A percentile compares a stretch with the other conserved stretches of the same genome.
These are phyloP conservation scores for Mastomys natalensis DNA, from an alignment of 2,113 vertebrate genomes.

Conservation along the genomic window DNA sequence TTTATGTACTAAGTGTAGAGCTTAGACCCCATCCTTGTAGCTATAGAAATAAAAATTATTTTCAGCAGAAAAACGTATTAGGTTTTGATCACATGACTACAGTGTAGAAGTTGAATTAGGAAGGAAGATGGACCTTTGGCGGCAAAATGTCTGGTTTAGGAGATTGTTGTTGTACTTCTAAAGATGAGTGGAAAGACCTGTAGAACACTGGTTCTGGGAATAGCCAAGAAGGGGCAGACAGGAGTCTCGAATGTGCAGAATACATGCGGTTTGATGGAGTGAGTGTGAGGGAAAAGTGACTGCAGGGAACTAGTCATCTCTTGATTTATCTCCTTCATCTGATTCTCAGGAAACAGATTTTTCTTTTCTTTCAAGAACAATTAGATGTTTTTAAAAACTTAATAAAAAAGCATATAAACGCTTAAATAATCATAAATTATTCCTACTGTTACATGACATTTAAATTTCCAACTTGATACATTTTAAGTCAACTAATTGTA, in stretches of 20 bases:
- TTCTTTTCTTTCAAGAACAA: background rate
- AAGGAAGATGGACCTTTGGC: background rate
- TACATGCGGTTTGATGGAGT: background rate
- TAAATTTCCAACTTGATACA: constrained; percentile 39
- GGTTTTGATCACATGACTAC: background rate
- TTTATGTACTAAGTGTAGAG: background rate
- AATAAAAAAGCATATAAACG: constrained; percentile 3
- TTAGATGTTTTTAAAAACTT: background rate
- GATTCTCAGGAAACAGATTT: background rate
- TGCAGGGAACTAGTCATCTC: background rate
- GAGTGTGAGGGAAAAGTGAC: background rate
- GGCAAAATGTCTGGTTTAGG: background rate
- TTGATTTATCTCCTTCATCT: background rate
- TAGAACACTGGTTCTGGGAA: background rate
- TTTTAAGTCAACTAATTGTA: constrained; percentile 65
- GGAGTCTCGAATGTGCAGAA: background rate
- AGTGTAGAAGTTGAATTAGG: background rate
- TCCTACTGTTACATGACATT: constrained; percentile 49
- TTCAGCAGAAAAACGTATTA: background rate
- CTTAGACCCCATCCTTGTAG: background rate
- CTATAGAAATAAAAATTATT: background rate
- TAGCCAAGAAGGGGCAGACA: background rate
- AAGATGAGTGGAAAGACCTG: background rate
- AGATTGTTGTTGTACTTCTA: background rate
- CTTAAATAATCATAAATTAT: constrained; percentile 18